Evolutionary conservation across 2,888 invertebrate species (phyloP).

Genomic region (Agrotis puta): DNA sequence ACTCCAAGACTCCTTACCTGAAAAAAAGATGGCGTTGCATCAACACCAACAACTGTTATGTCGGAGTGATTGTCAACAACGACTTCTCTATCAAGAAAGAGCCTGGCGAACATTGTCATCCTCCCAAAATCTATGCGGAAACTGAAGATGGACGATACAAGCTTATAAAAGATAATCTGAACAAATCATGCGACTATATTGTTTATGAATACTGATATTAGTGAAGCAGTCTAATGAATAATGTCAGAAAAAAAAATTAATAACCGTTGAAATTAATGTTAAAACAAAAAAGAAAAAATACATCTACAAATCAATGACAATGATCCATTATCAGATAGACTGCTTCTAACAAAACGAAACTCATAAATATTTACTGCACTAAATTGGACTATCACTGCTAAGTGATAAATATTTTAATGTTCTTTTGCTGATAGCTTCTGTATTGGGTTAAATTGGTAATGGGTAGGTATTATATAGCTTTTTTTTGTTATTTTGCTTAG

Average conservation of each 20-base stretch:
- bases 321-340: slow-evolving; percentile 16
- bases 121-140: slow-evolving; percentile 68
- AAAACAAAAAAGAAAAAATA: not conserved
- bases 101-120: slow-evolving; percentile 72
- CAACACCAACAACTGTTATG: slow-evolving; percentile 76
- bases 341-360: slow-evolving; percentile 9
- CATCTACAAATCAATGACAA: not conserved
- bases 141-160: slow-evolving; percentile 70
- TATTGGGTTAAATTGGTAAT: slow-evolving; percentile 31
- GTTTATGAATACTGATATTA: slow-evolving; percentile 61
- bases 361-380: not conserved
- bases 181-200: slow-evolving; percentile 65
- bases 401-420: not conserved
- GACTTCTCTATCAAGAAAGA: slow-evolving; percentile 73
- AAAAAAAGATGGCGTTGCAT: slow-evolving; percentile 79
- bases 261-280: not conserved
- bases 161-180: slow-evolving; percentile 53
- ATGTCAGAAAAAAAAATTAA: not conserved
- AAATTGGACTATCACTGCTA: slow-evolving; percentile 1
- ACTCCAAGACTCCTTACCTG: slow-evolving; percentile 74
- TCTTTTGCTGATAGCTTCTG: not conserved
- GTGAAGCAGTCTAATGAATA: slow-evolving; percentile 23
- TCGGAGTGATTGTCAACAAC: slow-evolving; percentile 68
- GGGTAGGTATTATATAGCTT: slow-evolving; percentile 18
- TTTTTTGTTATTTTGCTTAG: slow-evolving; percentile 1